Evolutionary conservation across 2,888 invertebrate genomes (phyloP).

Genomic region (Platycnemis pennipes): DNA sequence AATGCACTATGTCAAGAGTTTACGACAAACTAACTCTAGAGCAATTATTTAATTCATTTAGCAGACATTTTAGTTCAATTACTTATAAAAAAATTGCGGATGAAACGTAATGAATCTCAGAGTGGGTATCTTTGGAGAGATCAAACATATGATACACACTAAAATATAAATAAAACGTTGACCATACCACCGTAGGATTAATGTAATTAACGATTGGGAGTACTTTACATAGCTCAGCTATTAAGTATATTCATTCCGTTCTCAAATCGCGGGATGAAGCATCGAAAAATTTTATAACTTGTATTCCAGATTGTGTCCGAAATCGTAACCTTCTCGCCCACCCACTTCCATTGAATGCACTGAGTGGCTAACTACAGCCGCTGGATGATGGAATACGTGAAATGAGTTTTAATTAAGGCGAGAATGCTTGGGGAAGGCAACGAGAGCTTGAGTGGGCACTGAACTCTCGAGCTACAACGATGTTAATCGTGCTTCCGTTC

Average conservation of each 20-base stretch:
- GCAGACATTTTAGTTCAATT: no score
- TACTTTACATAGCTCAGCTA: background rate
- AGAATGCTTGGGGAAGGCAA: background rate
- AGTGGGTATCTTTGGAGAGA: background rate
- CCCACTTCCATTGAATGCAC: background rate
- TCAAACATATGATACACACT: background rate
- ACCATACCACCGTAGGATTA: background rate
- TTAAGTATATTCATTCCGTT: background rate
- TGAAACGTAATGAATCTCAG: no score
- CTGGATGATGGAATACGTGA: background rate
- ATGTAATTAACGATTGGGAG: background rate
- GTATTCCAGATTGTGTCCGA: background rate
- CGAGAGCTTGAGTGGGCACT: background rate
- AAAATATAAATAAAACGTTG: background rate
- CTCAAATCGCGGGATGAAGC: background rate
- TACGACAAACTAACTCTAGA: no score
- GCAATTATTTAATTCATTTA: no score
- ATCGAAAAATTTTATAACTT: background rate
- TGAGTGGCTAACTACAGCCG: background rate
- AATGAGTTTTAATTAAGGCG: constrained; percentile 12
- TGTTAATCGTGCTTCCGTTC: background rate
- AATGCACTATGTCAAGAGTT: no score
- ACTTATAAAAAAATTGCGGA: no score
- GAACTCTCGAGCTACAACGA: background rate
- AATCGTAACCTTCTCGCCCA: background rate